Percentiles rank a stretch among this genome's conserved stretches.
Evolutionary conservation across 2,113 vertebrate species (phyloP).

Genomic region (Numenius arquata): DNA sequence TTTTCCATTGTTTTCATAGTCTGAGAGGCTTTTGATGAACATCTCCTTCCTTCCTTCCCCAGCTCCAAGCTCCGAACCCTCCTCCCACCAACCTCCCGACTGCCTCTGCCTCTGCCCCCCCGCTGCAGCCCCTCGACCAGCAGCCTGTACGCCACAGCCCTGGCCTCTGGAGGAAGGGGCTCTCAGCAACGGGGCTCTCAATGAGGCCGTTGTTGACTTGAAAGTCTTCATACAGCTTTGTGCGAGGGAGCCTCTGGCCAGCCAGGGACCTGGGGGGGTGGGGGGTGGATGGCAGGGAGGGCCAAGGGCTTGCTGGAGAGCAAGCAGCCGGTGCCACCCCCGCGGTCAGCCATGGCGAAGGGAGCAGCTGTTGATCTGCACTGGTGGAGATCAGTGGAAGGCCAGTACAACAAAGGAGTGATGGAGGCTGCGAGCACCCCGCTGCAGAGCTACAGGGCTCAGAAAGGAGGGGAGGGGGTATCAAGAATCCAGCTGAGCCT

Average conservation of each 20-base stretch:
- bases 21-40: neutral
- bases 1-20: neutral
- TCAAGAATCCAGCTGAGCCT: neutral
- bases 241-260: neutral
- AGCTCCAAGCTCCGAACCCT: neutral
- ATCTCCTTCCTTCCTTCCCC: neutral
- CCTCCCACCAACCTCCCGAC: neutral
- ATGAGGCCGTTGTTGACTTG: neutral
- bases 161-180: neutral
- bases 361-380: neutral
- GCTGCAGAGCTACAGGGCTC: neutral
- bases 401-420: neutral
- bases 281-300: too few relatives aligned
- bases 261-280: fast-evolving
- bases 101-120: neutral
- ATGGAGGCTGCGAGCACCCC: neutral
- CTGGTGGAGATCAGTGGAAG: neutral
- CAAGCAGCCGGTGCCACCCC: neutral
- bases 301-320: neutral
- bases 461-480: neutral
- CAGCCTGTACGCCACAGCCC: neutral
- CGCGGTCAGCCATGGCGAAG: fast-evolving
- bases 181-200: neutral
- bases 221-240: neutral
- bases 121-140: neutral